These are phyloP conservation scores for Aphidius gifuensis DNA, from an alignment of 1,140 invertebrate genomes.

Conservation along the genomic window DNA sequence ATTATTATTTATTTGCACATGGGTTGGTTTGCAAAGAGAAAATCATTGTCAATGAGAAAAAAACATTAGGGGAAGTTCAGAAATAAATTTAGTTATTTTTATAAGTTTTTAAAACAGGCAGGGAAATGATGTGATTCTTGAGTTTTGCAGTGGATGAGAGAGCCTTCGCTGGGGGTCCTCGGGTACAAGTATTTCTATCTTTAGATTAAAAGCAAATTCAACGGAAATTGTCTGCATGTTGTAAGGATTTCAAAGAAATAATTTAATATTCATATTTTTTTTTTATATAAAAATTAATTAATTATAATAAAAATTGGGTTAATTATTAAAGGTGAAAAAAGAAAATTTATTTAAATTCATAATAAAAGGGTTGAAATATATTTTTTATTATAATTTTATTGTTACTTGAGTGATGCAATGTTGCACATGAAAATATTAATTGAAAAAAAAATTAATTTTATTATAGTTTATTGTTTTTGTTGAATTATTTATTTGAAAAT, in stretches of 20 bases:
- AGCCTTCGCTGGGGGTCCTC: slow-evolving; percentile 21
- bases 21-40: no score
- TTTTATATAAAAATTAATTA: background rate
- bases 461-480: no score
- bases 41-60: no score
- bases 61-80: no score
- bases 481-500: no score
- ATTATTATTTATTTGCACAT: no score
- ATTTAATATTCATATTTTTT: background rate
- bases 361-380: no score
- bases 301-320: background rate
- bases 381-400: no score
- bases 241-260: slow-evolving; percentile 17
- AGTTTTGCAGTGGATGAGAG: background rate
- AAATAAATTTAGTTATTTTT: background rate
- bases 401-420: no score
- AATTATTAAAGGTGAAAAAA: background rate
- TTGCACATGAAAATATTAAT: no score
- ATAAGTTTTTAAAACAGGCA: background rate
- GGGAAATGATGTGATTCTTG: background rate
- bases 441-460: no score
- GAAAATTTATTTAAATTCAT: background rate
- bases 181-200: slow-evolving; percentile 19
- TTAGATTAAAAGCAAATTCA: slow-evolving; percentile 13
- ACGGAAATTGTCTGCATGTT: slow-evolving; percentile 5